Base-by-base conservation (phyloP, 2,888 invertebrate species). In the Drosophila robusta region DNA sequence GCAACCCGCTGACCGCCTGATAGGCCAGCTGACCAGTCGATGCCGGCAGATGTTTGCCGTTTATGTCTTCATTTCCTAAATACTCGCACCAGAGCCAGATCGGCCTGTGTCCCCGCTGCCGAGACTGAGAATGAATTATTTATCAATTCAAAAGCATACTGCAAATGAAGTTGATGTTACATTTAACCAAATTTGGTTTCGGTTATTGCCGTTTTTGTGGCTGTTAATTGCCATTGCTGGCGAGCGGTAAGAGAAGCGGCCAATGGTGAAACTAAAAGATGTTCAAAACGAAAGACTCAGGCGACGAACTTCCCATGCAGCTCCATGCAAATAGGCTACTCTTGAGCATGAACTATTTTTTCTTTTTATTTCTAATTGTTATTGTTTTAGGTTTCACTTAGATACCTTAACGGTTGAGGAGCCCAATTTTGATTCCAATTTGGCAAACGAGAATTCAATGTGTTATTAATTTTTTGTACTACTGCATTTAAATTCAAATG, bases 161-260 rank as follows among this genome's bases (percentile, higher is more conserved):
- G 78, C 76, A 89, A 89, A 85, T 82, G 70, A 87, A 85, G 89
- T 84, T 80, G 90, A 76, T 90, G 89, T 90, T 89, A 89, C 90
- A 89, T 78, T 89, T 89, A 89, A 87, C 90, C 80, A 81, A 87
- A 83, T 90, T 89, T 77, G 87, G 80, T 50, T 71, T 54, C 41
- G 46, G 45, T 51, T 58, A 68, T 60, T 41, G 75, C 68, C 63
- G 56, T 68, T 69, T 78, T 51, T 77, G 74, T 73, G 68, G 62
- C 60, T 66, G 75, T 73, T 81, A 87, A 76, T 86, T 84, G 83
- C 80, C 68, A 57, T 70, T 65, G 58, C 65, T 54, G 69, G 73
- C 16, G 56, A 80, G 64, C 55, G 58, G 16, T 39, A 47, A 32
- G 41, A 45, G 57, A 32, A 39, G 1, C 16, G 62, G 51, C 46